These are phyloP conservation scores for Perdita meconis DNA, from an alignment of 2,888 invertebrate genomes.

Conservation along the genomic window DNA sequence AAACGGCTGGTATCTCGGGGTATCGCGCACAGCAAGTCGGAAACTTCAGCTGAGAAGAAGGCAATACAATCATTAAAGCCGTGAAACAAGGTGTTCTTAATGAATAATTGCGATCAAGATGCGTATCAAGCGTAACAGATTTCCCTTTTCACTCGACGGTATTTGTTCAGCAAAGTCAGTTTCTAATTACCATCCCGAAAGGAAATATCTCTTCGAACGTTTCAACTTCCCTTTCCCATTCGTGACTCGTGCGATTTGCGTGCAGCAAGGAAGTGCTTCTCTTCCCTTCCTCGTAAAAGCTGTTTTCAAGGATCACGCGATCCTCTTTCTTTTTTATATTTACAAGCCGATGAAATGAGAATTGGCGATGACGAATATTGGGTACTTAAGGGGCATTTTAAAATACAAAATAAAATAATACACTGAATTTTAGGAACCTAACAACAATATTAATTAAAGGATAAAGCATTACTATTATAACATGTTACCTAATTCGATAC, in stretches of 20 bases:
- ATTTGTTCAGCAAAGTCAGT: neutral
- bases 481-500: too few species aligned
- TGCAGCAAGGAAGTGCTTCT: neutral
- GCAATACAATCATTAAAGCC: neutral
- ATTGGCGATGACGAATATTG: neutral
- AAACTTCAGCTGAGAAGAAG: conserved; percentile 7
- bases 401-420: too few species aligned
- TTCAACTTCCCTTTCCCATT: neutral
- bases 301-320: too few species aligned
- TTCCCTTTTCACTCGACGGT: neutral
- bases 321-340: neutral
- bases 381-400: too few species aligned
- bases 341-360: neutral
- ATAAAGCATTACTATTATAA: too few species aligned
- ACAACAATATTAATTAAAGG: too few species aligned
- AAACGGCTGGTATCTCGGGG: conserved; percentile 35
- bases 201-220: neutral
- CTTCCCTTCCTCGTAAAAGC: too few species aligned
- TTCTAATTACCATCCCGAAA: neutral
- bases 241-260: too few species aligned
- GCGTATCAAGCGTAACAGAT: neutral
- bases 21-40: conserved; percentile 1
- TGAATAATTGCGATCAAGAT: conserved; percentile 2
- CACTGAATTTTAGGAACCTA: too few species aligned
- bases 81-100: conserved; percentile 4